A percentile compares a stretch with the other conserved stretches of the same genome.
Evolutionary conservation across 1,140 invertebrate genomes (phyloP).

Genomic region (Drosophila virilis): DNA sequence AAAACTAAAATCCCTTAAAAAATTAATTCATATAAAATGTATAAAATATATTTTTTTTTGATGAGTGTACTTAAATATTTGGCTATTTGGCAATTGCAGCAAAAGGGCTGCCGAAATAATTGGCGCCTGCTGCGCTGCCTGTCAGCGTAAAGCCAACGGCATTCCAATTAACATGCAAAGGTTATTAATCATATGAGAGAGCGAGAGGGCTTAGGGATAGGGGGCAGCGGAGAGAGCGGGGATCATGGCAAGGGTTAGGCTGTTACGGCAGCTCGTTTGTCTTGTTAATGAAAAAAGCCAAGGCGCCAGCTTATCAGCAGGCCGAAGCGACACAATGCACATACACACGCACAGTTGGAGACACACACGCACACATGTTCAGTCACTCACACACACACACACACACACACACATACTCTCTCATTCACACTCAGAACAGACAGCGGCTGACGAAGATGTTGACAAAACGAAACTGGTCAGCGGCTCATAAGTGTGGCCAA

Average conservation of each 20-base stretch:
- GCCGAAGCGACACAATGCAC: conserved; percentile 72
- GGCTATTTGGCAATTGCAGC: conserved; percentile 36
- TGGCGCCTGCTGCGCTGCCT: conserved; percentile 65
- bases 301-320: conserved; percentile 83
- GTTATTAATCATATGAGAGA: conserved; percentile 76
- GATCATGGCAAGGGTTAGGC: conserved; percentile 22
- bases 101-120: conserved; percentile 59
- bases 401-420: too few relatives aligned
- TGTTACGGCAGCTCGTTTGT: conserved; percentile 65
- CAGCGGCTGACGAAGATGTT: conserved; percentile 58
- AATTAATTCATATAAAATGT: too few relatives aligned
- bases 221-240: conserved; percentile 1
- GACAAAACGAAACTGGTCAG: conserved; percentile 67
- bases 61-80: conserved; percentile 13
- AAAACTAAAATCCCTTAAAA: too few relatives aligned
- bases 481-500: conserved; percentile 67
- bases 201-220: conserved; percentile 1
- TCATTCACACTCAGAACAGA: too few relatives aligned
- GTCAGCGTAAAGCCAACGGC: conserved; percentile 30
- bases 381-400: background rate
- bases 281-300: conserved; percentile 83
- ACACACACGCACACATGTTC: background rate
- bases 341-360: conserved; percentile 33
- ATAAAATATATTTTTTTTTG: background rate
- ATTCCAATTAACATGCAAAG: conserved; percentile 72